These are phyloP conservation scores for Cataglyphis livida DNA, from an alignment of 2,888 invertebrate species.

Conservation along the genomic window DNA sequence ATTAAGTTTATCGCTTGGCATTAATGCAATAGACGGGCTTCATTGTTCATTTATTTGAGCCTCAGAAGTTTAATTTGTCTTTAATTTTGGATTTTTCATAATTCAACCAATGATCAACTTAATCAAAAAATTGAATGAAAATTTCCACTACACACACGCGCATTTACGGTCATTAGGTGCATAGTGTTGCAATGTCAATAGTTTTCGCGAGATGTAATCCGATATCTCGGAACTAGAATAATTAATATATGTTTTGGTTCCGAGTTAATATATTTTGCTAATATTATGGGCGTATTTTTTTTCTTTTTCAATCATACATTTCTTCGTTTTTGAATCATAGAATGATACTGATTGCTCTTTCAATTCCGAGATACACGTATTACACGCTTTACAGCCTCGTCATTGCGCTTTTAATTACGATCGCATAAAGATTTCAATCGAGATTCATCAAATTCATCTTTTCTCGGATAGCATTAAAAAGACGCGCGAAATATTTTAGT, in stretches of 20 bases:
- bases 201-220: slow-evolving; percentile 25
- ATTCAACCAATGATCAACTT: not conserved
- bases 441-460: slow-evolving; percentile 23
- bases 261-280: not conserved
- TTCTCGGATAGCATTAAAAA: not conserved
- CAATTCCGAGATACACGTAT: not conserved
- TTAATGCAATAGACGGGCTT: not conserved
- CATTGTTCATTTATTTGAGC: not conserved
- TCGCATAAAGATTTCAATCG: slow-evolving; percentile 17
- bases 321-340: not conserved
- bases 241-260: not conserved
- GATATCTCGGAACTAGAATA: slow-evolving; percentile 2
- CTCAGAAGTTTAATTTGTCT: not conserved
- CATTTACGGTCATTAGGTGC: slow-evolving; percentile 15
- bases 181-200: slow-evolving; percentile 15
- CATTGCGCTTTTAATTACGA: slow-evolving; percentile 25
- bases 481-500: not conserved
- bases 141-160: slow-evolving; percentile 5
- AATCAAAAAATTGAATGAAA: not conserved
- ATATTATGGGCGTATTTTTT: not conserved
- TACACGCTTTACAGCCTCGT: slow-evolving; percentile 20
- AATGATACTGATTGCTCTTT: not conserved
- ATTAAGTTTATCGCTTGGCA: not conserved
- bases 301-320: too few relatives aligned
- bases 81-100: not conserved